These are phyloP conservation scores for Myotis findleyi DNA, from an alignment of 2,797 vertebrate species.

Conservation along the genomic window DNA sequence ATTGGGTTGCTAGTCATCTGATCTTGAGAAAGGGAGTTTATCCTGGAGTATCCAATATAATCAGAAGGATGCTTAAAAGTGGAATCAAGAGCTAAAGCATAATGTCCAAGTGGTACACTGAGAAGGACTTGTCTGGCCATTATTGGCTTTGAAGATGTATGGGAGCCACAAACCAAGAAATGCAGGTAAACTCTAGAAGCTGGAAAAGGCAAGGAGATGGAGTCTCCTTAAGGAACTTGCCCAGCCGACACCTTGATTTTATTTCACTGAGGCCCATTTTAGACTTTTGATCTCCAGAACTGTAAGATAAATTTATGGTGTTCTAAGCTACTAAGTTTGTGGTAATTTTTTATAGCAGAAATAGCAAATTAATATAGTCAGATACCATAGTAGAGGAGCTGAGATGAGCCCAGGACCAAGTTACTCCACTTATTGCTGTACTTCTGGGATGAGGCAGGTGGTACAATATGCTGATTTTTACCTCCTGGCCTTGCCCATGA, in stretches of 20 bases:
- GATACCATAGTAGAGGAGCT: not conserved
- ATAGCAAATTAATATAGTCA: not conserved
- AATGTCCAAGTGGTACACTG: not conserved
- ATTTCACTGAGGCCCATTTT: not conserved
- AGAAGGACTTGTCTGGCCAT: not conserved
- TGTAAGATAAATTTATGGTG: not conserved
- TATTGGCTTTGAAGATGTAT: not conserved
- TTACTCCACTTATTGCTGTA: not conserved
- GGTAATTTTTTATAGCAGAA: not conserved
- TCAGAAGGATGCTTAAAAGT: slow-evolving; percentile 4
- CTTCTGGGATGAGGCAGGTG: not conserved
- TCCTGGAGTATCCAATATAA: not conserved
- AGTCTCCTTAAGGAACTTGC: not conserved
- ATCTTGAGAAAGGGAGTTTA: not conserved
- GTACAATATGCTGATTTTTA: not conserved
- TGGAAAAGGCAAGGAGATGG: not conserved
- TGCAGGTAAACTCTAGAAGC: not conserved
- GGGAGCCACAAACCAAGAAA: not conserved
- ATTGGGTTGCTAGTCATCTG: not conserved
- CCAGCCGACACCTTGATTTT: not conserved
- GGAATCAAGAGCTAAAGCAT: not conserved
- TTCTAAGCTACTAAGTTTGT: not conserved
- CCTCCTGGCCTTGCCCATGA: not conserved
- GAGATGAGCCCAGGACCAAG: not conserved
- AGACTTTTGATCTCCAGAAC: not conserved